A percentile compares a stretch with the other conserved stretches of the same genome.
phyloP scores from a whole-genome alignment of 1,140 invertebrate genomes.

The Macrobrachium rosenbergii region DNA sequence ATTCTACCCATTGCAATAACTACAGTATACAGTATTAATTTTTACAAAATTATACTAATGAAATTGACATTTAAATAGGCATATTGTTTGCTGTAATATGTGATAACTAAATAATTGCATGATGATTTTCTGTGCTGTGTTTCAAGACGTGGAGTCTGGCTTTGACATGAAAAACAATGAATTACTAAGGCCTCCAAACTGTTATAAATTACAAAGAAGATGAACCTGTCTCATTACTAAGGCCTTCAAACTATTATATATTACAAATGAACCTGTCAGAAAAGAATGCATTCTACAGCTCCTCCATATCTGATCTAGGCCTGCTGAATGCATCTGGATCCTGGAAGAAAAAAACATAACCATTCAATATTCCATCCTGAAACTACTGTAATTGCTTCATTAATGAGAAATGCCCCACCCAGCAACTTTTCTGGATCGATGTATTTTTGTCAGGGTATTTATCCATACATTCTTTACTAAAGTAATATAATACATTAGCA shows the following conservation, averaged over 20 bases:
- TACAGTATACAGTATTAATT: too few relatives aligned
- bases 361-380: neutral
- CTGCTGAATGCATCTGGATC: constrained; percentile 44
- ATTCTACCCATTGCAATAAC: too few relatives aligned
- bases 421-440: neutral
- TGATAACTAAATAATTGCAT: too few relatives aligned
- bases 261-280: neutral
- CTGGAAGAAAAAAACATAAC: constrained; percentile 12
- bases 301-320: constrained; percentile 33
- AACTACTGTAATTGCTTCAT: neutral
- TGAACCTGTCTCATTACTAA: neutral
- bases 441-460: neutral
- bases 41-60: too few relatives aligned
- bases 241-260: neutral
- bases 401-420: neutral
- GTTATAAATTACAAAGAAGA: neutral
- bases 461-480: neutral
- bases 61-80: too few relatives aligned
- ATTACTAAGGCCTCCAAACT: neutral
- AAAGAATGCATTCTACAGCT: neutral
- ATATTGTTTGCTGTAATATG: too few relatives aligned
- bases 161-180: neutral
- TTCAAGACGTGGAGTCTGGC: too few relatives aligned
- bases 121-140: too few relatives aligned
- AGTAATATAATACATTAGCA: neutral